A percentile compares a stretch with the other conserved stretches of the same genome.
phyloP scores from a whole-genome alignment of 30 jellyfish, hydroid and myxozoan species.

The Aurelia sp. region DNA sequence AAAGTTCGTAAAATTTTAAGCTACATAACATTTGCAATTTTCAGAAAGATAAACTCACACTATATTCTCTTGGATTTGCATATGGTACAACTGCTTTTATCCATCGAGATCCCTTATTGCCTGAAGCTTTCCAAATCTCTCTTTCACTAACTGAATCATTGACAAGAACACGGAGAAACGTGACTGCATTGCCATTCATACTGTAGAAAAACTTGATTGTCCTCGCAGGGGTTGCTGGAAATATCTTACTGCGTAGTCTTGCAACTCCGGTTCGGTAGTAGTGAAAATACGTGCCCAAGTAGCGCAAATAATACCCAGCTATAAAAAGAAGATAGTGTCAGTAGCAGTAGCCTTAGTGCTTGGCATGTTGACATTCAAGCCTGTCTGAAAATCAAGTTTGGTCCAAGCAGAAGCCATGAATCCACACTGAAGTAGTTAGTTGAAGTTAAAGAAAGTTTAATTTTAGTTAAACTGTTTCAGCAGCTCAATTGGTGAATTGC shows the following conservation, averaged over 20 bases:
- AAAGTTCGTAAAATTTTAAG: background rate
- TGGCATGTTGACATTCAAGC: no score
- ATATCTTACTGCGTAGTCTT: conserved; percentile 18
- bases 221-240: conserved; percentile 31
- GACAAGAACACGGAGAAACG: conserved; percentile 16
- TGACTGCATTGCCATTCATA: conserved; percentile 28
- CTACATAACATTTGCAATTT: background rate
- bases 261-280: background rate
- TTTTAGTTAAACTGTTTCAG: no score
- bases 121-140: conserved; percentile 21
- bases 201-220: conserved; percentile 21
- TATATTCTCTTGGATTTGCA: conserved; percentile 21
- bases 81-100: conserved; percentile 23
- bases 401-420: no score
- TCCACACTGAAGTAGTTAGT: no score
- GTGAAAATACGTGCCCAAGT: background rate
- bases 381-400: no score
- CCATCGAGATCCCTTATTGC: conserved; percentile 3
- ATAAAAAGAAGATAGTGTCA: background rate
- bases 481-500: no score
- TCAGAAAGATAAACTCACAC: background rate
- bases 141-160: conserved; percentile 2
- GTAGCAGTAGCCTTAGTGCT: no score
- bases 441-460: no score
- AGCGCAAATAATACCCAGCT: conserved; percentile 16